phyloP scores from a whole-genome alignment of 1,140 invertebrate genomes.

The Drosophila pallidifrons region DNA sequence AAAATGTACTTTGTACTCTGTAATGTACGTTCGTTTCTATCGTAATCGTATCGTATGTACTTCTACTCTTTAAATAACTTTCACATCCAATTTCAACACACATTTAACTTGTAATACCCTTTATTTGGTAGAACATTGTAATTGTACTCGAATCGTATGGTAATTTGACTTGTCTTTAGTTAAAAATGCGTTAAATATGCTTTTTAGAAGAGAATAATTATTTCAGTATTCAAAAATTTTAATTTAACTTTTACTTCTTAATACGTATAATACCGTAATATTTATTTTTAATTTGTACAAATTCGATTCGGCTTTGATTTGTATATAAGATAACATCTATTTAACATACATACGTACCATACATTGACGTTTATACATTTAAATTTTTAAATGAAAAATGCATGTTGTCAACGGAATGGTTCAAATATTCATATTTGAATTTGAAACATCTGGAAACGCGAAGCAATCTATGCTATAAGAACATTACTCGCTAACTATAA shows the following conservation, averaged over 20 bases:
- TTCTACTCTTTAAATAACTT: conserved; percentile 40
- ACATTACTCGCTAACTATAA: not conserved
- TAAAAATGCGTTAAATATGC: conserved; percentile 5
- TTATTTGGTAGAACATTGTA: conserved; percentile 27
- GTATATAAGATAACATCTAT: conserved; percentile 43
- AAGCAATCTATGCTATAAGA: conserved; percentile 52
- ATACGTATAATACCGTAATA: conserved; percentile 20
- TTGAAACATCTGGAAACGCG: conserved; percentile 25
- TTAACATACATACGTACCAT: not conserved
- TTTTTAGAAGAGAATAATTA: conserved; percentile 29
- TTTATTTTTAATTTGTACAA: conserved; percentile 30
- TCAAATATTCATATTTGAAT: conserved; percentile 23
- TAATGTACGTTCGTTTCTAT: conserved; percentile 42
- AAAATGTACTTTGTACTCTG: conserved; percentile 67
- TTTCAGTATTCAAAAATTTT: conserved; percentile 1
- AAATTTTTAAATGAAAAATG: conserved; percentile 12
- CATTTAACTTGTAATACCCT: conserved; percentile 1
- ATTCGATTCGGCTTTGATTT: conserved; percentile 33
- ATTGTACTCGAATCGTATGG: conserved; percentile 1
- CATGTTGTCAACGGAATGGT: conserved; percentile 32
- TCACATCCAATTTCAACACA: conserved; percentile 34
- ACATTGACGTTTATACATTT: conserved; percentile 9
- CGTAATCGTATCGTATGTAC: conserved; percentile 29
- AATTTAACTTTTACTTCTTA: conserved; percentile 13
- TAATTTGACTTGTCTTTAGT: conserved; percentile 1